These are phyloP conservation scores for Oxycera nigricornis DNA, from an alignment of 2,888 invertebrate species.

Conservation along the genomic window DNA sequence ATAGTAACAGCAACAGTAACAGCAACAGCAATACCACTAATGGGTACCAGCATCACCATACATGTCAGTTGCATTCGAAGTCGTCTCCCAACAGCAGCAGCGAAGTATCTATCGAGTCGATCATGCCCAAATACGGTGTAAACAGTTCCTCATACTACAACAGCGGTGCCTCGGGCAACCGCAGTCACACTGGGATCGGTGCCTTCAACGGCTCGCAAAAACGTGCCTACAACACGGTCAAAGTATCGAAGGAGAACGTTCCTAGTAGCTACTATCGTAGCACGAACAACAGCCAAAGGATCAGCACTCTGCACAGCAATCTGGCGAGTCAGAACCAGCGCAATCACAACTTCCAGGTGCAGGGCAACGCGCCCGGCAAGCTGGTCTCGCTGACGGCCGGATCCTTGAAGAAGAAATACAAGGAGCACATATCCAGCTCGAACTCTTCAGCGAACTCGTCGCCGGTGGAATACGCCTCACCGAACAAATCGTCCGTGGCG, in stretches of 20 bases:
- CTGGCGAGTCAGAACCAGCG: constrained; percentile 32
- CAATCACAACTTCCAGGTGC: constrained; percentile 54
- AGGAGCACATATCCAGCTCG: constrained; percentile 21
- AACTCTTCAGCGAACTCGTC: constrained; percentile 39
- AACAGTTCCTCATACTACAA: constrained; percentile 46
- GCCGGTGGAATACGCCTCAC: background rate
- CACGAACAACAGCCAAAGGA: constrained; percentile 37
- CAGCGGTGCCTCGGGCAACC: background rate
- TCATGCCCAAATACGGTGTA: constrained; percentile 54
- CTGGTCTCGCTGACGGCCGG: background rate
- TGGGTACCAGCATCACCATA: constrained; percentile 31
- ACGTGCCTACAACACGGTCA: constrained; percentile 56
- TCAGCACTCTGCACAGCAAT: constrained; percentile 22
- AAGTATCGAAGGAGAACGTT: constrained; percentile 59
- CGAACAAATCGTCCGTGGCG: background rate
- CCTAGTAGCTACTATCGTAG: constrained; percentile 47
- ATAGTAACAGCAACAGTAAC: background rate
- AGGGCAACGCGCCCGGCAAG: constrained; percentile 24
- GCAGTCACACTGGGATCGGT: background rate
- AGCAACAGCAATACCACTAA: constrained; percentile 37
- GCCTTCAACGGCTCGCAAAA: constrained; percentile 53
- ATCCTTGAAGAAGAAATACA: constrained; percentile 31
- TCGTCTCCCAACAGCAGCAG: constrained; percentile 52
- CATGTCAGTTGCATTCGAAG: constrained; percentile 48
- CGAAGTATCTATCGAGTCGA: constrained; percentile 51